These are phyloP conservation scores for Ursus arctos DNA, from an alignment of 2,113 vertebrate genomes.

Conservation along the genomic window DNA sequence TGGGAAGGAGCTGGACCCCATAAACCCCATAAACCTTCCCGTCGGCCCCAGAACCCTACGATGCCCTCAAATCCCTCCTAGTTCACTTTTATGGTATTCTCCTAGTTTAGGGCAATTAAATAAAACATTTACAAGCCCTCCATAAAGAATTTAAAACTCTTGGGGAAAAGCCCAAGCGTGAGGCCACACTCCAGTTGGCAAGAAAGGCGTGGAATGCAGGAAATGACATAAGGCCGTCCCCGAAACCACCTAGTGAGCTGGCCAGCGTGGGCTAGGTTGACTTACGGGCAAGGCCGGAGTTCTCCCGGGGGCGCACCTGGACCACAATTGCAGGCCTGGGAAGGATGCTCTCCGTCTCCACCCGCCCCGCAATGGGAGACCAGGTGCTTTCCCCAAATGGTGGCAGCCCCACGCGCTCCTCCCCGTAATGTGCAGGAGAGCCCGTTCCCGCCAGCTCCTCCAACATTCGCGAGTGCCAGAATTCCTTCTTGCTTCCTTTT, in stretches of 20 bases:
- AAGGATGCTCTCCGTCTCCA: rapidly evolving
- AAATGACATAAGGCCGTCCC: background rate
- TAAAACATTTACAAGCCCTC: slow-evolving; percentile 26
- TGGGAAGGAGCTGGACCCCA: background rate
- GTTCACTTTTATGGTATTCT: background rate
- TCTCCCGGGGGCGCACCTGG: background rate
- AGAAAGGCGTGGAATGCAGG: background rate
- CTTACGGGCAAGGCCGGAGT: rapidly evolving
- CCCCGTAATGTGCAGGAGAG: rapidly evolving
- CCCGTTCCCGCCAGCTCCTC: rapidly evolving
- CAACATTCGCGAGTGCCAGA: rapidly evolving
- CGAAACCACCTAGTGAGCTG: background rate
- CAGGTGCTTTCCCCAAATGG: rapidly evolving
- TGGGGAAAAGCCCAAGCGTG: background rate
- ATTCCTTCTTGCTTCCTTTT: background rate
- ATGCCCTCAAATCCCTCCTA: rapidly evolving
- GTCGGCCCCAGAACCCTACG: rapidly evolving
- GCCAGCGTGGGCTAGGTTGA: rapidly evolving
- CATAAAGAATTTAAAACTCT: background rate
- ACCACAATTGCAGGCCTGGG: rapidly evolving
- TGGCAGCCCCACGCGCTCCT: rapidly evolving
- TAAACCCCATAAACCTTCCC: rapidly evolving
- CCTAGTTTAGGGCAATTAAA: background rate
- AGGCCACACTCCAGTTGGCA: background rate
- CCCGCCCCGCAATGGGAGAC: rapidly evolving